Percentiles rank a stretch among this genome's conserved stretches.
Evolutionary conservation across 2,113 vertebrate species (phyloP).

Genomic region (Riparia riparia): DNA sequence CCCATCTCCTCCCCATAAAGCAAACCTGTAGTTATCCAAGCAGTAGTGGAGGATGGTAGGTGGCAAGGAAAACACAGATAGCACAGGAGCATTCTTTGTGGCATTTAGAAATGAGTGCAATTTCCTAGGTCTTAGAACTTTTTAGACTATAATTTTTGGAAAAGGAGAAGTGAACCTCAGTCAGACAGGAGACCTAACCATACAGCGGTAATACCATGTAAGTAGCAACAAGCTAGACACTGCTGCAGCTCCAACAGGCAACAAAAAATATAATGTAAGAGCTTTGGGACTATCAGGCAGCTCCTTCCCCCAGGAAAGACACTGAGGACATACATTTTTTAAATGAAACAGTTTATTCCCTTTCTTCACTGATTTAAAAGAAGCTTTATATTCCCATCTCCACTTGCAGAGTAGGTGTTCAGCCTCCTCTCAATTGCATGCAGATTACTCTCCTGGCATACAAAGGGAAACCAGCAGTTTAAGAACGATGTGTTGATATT

Average conservation of each 20-base stretch:
- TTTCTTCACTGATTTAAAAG: conserved; percentile 1
- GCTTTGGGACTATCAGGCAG: background rate
- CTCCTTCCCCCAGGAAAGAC: background rate
- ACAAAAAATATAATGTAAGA: background rate
- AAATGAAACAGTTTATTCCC: background rate
- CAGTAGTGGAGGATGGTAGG: background rate
- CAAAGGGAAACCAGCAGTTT: background rate
- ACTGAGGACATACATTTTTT: background rate
- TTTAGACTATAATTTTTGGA: background rate
- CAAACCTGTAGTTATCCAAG: background rate
- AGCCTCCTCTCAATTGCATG: background rate
- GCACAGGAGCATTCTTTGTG: background rate
- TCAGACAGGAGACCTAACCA: background rate
- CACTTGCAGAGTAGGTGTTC: background rate
- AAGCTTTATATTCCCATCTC: background rate
- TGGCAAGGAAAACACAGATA: background rate
- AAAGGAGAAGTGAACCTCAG: background rate
- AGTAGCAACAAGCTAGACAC: background rate
- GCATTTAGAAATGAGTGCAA: background rate
- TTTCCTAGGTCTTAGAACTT: background rate
- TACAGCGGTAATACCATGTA: background rate
- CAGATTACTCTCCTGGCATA: background rate
- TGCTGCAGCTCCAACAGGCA: background rate
- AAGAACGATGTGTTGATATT: background rate
- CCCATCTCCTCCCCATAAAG: conserved; percentile 12